These are phyloP conservation scores for Copidosoma floridanum DNA, from an alignment of 1,140 invertebrate species.

Conservation along the genomic window DNA sequence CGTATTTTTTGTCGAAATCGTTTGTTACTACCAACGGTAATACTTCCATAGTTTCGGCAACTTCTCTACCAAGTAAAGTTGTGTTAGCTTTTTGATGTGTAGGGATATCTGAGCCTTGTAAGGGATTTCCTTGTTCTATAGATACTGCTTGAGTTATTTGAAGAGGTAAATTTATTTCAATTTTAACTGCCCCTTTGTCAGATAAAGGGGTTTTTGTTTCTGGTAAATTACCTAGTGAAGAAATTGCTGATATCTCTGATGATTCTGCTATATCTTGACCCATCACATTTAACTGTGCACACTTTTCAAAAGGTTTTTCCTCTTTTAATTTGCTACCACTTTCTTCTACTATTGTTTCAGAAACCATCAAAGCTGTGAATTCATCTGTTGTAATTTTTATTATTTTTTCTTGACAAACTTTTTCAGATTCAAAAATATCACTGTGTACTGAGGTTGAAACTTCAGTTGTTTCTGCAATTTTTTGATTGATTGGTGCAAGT, in stretches of 20 bases:
- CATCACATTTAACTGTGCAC: slow-evolving; percentile 34
- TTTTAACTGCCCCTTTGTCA: slow-evolving; percentile 26
- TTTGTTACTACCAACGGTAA: slow-evolving; percentile 32
- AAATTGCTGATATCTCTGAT: slow-evolving; percentile 31
- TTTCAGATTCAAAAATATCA: slow-evolving; percentile 14
- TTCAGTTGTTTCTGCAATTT: slow-evolving; percentile 38
- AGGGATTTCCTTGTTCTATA: slow-evolving; percentile 37
- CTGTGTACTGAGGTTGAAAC: slow-evolving; percentile 28
- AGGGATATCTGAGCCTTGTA: slow-evolving; percentile 26
- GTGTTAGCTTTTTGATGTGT: slow-evolving; percentile 26
- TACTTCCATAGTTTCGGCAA: slow-evolving; percentile 42
- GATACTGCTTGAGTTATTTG: slow-evolving; percentile 35
- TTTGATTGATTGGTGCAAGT: slow-evolving; percentile 31
- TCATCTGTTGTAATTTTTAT: slow-evolving; percentile 26
- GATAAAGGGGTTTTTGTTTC: slow-evolving; percentile 11
- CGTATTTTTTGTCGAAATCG: slow-evolving; percentile 27
- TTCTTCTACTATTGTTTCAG: slow-evolving; percentile 35
- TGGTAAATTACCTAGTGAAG: slow-evolving; percentile 29
- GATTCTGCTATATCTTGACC: slow-evolving; percentile 42
- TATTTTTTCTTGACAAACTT: slow-evolving; percentile 25
- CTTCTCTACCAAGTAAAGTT: slow-evolving; percentile 39
- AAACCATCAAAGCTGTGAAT: slow-evolving; percentile 32
- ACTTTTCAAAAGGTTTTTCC: slow-evolving; percentile 30
- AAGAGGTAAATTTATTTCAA: slow-evolving; percentile 36
- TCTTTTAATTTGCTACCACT: slow-evolving; percentile 25